Evolutionary conservation across 2,113 vertebrate genomes (phyloP), one percentile per base, ranked within the genome.

Genomic region (Festucalex cinctus): DNA sequence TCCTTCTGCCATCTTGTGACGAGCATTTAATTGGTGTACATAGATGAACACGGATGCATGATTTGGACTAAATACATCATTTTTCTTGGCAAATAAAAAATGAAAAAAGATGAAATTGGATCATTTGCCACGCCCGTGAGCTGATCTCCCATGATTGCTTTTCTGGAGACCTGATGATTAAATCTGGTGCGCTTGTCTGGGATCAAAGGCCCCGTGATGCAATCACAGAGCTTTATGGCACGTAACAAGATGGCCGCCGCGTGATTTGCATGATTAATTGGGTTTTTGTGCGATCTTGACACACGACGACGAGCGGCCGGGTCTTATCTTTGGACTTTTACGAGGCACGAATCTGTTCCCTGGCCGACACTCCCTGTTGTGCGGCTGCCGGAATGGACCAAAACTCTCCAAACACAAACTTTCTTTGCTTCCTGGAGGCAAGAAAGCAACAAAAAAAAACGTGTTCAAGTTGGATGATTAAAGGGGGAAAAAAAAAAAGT

Each of bases 201-300:
- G 73, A 88, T 89, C 85, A 90, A 86, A 82, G 76, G 70, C 76
- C 66, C 54, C 76, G 70, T 80, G 86, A 91, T 71, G 76, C 70
- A 88, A 91, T 92, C 84, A 90, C 43, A 71, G 69, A 28, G 71
- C 69, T 80, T 80, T 75, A 80, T 58, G 35, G 35, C 26, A 13
- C 71, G 60, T 69, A 66, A 73, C 43, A 28, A 26, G 28, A 44
- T 57, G 51, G n/a, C 1, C 43, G 53, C 63, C n/a, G 46, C 1
- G 10, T 0, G 56, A 79, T 81, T 85, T 74, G 63, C 71, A 61
- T 87, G 82, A 87, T 83, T 80, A 73, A 81, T 70, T 43, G 69
- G 17, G 46, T 43, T 67, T 67, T 49, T 62, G 43, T 70, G 20
- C 49, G 69, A 57, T 63, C 16, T 63, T 41, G 24, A 51, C 51